Evolutionary conservation across 2,113 vertebrate species (phyloP).

Genomic region (Campylorhamphus procurvoides): DNA sequence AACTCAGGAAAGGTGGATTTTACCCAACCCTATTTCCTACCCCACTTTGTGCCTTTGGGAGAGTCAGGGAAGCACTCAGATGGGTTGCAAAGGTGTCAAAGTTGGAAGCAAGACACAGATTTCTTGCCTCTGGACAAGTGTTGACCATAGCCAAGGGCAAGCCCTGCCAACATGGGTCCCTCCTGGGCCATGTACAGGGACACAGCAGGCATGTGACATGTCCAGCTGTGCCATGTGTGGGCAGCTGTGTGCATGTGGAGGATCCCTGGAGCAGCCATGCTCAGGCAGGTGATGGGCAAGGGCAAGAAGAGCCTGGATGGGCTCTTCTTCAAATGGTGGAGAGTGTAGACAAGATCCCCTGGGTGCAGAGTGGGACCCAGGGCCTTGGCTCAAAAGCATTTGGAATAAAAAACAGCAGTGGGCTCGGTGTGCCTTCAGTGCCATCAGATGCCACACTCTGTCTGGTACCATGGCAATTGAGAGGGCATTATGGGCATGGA

Average conservation of each 20-base stretch:
- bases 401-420: not conserved
- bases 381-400: no score
- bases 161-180: rapidly evolving
- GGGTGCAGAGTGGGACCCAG: not conserved
- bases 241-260: not conserved
- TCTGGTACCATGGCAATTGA: not conserved
- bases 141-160: not conserved
- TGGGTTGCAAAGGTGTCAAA: not conserved
- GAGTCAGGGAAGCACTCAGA: not conserved
- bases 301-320: not conserved
- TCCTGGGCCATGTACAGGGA: not conserved
- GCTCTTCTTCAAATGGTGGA: not conserved
- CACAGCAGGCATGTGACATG: rapidly evolving
- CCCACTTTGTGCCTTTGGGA: rapidly evolving
- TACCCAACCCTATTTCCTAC: rapidly evolving
- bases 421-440: not conserved
- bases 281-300: not conserved
- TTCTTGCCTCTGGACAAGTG: not conserved
- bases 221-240: not conserved
- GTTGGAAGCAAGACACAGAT: not conserved
- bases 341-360: not conserved
- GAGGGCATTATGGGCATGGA: not conserved
- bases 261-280: not conserved
- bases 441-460: not conserved
- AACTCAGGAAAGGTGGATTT: not conserved